These are phyloP conservation scores for Hypocryptadius cinnamomeus DNA, from an alignment of 2,113 vertebrate species.

Conservation along the genomic window DNA sequence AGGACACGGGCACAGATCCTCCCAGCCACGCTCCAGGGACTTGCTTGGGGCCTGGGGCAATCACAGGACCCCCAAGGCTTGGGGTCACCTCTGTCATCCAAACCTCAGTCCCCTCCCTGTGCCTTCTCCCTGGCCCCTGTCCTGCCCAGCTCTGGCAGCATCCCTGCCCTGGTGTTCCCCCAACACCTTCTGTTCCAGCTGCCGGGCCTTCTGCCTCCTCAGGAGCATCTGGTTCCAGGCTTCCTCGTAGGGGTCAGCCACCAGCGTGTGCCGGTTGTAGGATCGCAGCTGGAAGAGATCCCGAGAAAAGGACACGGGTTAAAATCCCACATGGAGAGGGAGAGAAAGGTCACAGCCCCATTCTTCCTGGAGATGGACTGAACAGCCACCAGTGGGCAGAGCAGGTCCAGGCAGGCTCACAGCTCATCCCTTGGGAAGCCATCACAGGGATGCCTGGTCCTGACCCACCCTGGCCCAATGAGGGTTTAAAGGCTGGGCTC, in stretches of 20 bases:
- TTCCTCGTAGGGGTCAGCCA: slow-evolving; percentile 90
- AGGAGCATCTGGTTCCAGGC: slow-evolving; percentile 85
- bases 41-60: not conserved
- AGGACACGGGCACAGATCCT: accelerated
- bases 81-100: not conserved
- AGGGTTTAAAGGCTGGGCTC: not conserved
- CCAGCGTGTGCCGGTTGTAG: slow-evolving; percentile 93
- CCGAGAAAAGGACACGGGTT: not conserved
- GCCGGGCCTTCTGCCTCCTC: slow-evolving; percentile 81
- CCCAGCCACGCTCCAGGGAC: not conserved
- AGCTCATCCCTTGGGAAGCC: not conserved
- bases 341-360: not conserved
- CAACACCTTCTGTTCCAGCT: slow-evolving; percentile 84
- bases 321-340: not conserved
- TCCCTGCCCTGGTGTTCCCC: not conserved
- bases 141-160: not conserved
- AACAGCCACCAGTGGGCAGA: not conserved
- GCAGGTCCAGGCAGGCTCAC: not conserved
- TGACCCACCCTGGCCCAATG: not conserved
- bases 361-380: not conserved
- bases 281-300: slow-evolving; percentile 79
- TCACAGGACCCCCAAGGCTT: not conserved
- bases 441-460: not conserved
- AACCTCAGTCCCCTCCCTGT: not conserved
- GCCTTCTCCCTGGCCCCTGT: accelerated